Base-by-base conservation (phyloP, 2,797 vertebrate genomes). In the Peromyscus nudipes region DNA sequence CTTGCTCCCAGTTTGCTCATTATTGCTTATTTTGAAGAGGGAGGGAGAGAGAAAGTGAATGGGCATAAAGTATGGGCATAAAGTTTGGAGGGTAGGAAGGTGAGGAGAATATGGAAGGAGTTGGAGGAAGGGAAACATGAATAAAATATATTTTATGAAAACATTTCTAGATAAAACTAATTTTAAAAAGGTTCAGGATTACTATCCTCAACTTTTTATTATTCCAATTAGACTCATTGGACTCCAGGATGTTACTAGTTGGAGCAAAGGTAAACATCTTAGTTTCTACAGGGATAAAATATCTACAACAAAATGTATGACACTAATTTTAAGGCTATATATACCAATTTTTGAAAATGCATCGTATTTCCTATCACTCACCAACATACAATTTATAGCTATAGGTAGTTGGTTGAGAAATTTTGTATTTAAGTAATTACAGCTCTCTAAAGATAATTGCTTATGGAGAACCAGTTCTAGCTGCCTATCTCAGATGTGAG, bases 171-270 rank as follows among this genome's bases (percentile, higher is more conserved):
- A 25, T 57, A 60, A 57, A 55, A 46, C 19, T 11, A 65, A 80
- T 46, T 46, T 10, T 43, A 40, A 65, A 84, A 90, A 43, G 31
- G 11, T 73, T 91, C 67, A 90, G 62, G 29, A 92, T 92, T 92
- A 92, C 43, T 94, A 93, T 82, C 93, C n/a, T 95, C 29, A 94
- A 67, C 31, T 40, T 96, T 90, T 93, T 89, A 79, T 67, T 82
- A 37, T 93, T 67, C 60, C 83, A 77, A 73, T 84, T 81, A 95
- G 93, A 91, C 1, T 67, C 93, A 95, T 93, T 96, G 87, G 92
- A 87, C 49, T 91, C 43, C 34, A 29, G n/a, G 57, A 81, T 46
- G 67, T 67, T 40, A 92, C 55, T 27, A 89, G 49, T 79, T 96
- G 25, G 85, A 91, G 37, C 75, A 25, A 89, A 82, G 49, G 40